A percentile compares a stretch with the other conserved stretches of the same genome.
Conservation (phyloP, 1,140 invertebrate genomes). For the Vanessa atalanta region DNA sequence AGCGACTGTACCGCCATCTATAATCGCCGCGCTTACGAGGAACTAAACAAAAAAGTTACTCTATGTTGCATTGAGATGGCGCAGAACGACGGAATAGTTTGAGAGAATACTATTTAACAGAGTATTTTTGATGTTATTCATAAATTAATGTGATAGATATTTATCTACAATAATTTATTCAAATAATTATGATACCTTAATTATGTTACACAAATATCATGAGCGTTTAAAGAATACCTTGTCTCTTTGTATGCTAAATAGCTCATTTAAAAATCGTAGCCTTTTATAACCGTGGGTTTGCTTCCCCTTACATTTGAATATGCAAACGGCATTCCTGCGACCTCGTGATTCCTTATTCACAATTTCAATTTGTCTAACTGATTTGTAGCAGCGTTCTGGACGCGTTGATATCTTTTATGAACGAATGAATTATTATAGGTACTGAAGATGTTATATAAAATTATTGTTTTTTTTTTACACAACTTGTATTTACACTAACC, state of each 20-base stretch:
- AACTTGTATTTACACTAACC: not conserved
- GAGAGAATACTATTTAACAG: not conserved
- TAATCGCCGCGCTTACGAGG: constrained; percentile 1
- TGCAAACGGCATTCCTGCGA: constrained; percentile 16
- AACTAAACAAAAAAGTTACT: constrained; percentile 29
- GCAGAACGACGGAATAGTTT: not conserved
- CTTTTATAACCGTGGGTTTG: constrained; percentile 3
- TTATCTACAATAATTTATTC: not conserved
- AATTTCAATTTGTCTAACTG: not conserved
- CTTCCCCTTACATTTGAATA: constrained; percentile 19
- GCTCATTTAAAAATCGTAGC: constrained; percentile 19
- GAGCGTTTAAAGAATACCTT: not conserved
- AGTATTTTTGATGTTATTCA: not conserved
- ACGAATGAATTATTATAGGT: not conserved
- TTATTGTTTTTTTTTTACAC: no score
- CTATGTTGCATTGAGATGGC: constrained; percentile 44
- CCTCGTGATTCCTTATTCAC: not conserved
- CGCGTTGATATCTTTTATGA: constrained; percentile 37
- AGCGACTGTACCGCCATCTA: constrained; percentile 49
- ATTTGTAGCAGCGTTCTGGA: not conserved
- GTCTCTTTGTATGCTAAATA: constrained; percentile 14
- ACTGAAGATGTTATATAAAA: not conserved
- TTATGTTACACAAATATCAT: not conserved
- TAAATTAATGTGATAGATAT: no score
- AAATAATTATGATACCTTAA: not conserved